Evolutionary conservation across 2,888 invertebrate species (phyloP).

Genomic region (Lydus trimaculatus): DNA sequence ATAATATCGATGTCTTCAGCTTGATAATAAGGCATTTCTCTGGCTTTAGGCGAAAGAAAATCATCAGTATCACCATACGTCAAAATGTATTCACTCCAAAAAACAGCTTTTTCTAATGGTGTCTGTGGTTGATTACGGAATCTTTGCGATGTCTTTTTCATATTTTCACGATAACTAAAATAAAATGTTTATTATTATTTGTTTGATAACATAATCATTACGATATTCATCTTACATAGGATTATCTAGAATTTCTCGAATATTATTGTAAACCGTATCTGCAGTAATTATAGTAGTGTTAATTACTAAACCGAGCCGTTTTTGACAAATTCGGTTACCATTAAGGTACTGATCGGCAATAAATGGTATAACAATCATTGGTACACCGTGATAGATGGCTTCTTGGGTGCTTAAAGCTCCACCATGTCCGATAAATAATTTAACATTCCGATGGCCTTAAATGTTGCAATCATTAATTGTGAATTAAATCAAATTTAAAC

Average conservation of each 20-base stretch:
- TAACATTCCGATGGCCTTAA: not conserved
- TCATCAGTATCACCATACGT: conserved; percentile 5
- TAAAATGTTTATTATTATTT: too few species aligned
- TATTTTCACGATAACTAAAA: conserved; percentile 19
- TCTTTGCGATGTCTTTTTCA: conserved; percentile 9
- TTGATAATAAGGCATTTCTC: conserved; percentile 6
- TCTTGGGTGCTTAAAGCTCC: conserved; percentile 43
- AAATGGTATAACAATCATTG: conserved; percentile 43
- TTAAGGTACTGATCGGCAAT: conserved; percentile 44
- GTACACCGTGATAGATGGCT: conserved; percentile 39
- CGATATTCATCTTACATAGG: conserved; percentile 34
- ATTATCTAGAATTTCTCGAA: conserved; percentile 39
- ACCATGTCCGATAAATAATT: conserved; percentile 39
- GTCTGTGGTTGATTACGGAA: conserved; percentile 16
- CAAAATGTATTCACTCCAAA: conserved; percentile 25
- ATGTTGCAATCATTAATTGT: not conserved
- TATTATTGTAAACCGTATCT: conserved; percentile 32
- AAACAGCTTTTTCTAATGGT: conserved; percentile 21
- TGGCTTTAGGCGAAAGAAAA: not conserved
- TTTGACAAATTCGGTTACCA: conserved; percentile 42
- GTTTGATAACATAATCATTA: too few species aligned
- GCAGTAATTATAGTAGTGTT: conserved; percentile 39
- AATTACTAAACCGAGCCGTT: conserved; percentile 42
- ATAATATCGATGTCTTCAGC: not conserved
- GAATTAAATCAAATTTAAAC: not conserved